Evolutionary conservation across 2,113 vertebrate genomes (phyloP), one percentile per base, ranked within the genome.

Genomic region (Conger conger): DNA sequence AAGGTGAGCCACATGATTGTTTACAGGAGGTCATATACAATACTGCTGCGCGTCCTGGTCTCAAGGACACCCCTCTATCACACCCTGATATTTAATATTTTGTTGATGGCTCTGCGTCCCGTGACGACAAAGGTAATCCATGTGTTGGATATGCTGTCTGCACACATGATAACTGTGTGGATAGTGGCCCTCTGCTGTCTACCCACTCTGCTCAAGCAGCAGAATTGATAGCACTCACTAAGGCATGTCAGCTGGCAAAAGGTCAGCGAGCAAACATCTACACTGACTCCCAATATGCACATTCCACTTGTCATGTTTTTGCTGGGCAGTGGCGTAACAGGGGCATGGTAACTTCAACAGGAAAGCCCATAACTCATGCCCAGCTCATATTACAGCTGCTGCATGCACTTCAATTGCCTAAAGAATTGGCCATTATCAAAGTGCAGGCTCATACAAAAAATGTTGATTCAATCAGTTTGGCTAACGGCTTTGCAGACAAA

Each of bases 191-290:
- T 1, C 27, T 86, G 1, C 82, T 76, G 5, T 13, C 38, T 0
- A 77, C 81, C 42, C 76, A 76, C 8, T 87, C 86, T 35, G 63
- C 83, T 13, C 86, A 87, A 42, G 86, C 83, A 20, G 83, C 86
- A 11, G 83, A 87, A 57, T 30, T 87, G 18, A 30, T 87, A 0
- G 86, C 82, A 13, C 60, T 87, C 1, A 87, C 83, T 1, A 80
- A 82, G 73, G 86, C 86, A 27, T 87, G 83, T 38, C 57, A 85
- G 82, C 23, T 79, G 4, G 17, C n/a, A 7, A 82, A 54, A 82
- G 80, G 40, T 35, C 76, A 86, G 83, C 2, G 16, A 27, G 68
- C 40, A 2, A 83, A 30, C 1, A 83, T 86, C 30, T 86, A 83
- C 38, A 86, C 80, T 0, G 85, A 86, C 27, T 82, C 63, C 20